Evolutionary conservation across 2,113 vertebrate genomes (phyloP).

Genomic region (Puffinus mauretanicus): DNA sequence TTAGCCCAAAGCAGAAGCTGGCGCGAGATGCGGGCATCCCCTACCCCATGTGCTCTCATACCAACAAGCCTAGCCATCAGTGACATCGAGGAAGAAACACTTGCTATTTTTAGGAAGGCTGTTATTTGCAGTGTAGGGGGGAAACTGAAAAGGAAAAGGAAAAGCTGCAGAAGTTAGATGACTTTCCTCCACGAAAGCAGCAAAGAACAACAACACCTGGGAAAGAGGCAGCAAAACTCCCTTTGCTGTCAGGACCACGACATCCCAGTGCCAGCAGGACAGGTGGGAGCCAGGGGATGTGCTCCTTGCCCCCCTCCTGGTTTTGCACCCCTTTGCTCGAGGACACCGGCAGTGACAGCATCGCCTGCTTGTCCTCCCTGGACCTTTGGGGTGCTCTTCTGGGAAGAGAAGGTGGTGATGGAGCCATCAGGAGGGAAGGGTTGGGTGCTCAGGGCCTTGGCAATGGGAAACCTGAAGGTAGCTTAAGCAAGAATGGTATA

Average conservation of each 20-base stretch:
- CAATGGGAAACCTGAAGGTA: background rate
- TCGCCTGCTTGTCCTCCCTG: background rate
- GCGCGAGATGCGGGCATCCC: rapidly evolving
- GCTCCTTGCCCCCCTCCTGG: background rate
- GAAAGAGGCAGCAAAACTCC: background rate
- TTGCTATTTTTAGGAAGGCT: background rate
- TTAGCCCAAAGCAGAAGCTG: background rate
- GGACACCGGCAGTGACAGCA: background rate
- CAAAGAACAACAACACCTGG: background rate
- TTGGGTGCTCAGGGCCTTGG: background rate
- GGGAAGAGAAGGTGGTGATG: background rate
- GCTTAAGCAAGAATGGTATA: background rate
- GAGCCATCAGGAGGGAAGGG: background rate
- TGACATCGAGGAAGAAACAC: background rate
- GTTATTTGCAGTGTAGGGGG: background rate
- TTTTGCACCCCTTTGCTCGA: background rate
- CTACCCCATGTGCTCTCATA: background rate
- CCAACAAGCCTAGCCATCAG: background rate
- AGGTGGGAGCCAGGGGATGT: background rate
- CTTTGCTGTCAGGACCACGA: rapidly evolving
- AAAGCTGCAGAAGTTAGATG: background rate
- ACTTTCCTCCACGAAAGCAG: background rate
- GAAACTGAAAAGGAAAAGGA: background rate
- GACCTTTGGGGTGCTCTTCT: background rate
- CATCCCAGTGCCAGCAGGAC: background rate